Conservation (phyloP, 1,140 invertebrate genomes). For the Doryteuthis pealeii region DNA sequence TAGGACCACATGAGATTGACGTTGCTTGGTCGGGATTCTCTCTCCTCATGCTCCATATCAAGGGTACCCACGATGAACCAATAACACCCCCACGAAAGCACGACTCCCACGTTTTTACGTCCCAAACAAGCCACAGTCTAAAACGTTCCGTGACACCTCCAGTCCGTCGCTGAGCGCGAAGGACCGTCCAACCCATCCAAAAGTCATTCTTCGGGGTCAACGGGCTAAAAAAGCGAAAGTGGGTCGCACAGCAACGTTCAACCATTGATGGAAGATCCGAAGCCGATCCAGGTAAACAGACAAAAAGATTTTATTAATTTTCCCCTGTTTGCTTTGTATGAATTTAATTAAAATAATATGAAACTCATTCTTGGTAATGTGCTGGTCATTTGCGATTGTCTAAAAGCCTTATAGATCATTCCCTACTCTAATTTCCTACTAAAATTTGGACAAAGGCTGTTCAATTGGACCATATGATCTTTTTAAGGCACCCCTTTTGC, state of each 20-base stretch:
- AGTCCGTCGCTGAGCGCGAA: not conserved
- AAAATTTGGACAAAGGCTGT: too few species aligned
- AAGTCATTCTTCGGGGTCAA: not conserved
- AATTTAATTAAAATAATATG: too few species aligned
- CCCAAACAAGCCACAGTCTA: not conserved
- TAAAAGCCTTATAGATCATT: too few species aligned
- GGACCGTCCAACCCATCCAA: not conserved
- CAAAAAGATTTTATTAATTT: too few species aligned
- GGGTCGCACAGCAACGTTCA: not conserved
- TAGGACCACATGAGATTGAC: not conserved
- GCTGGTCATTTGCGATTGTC: too few species aligned
- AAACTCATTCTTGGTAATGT: too few species aligned
- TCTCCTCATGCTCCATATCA: not conserved
- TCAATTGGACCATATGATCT: too few species aligned
- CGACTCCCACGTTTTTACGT: not conserved
- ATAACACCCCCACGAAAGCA: not conserved
- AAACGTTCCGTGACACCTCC: not conserved
- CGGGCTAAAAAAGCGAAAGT: not conserved
- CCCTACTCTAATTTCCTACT: too few species aligned
- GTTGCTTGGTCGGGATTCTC: not conserved
- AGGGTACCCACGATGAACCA: not conserved
- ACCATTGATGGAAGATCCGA: conserved; percentile 2
- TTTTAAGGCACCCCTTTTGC: too few species aligned
- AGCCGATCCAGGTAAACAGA: not conserved
- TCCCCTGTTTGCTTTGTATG: too few species aligned